These are phyloP conservation scores for Eufriesea mexicana DNA, from an alignment of 1,140 invertebrate species.

Conservation along the genomic window DNA sequence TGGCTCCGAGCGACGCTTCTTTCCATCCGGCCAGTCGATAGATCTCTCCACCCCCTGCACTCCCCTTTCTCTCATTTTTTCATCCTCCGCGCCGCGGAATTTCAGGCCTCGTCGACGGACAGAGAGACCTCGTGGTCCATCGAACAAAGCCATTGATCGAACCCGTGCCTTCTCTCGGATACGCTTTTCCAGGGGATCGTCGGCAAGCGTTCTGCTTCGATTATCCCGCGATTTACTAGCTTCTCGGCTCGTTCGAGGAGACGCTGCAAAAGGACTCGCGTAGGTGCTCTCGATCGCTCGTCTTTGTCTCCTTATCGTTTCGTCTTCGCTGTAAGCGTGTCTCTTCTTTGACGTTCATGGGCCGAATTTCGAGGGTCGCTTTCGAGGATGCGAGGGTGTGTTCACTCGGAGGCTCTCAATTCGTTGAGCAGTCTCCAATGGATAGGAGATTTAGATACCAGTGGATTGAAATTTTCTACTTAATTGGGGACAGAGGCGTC, in stretches of 20 bases:
- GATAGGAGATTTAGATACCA: too few species aligned
- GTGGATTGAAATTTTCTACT: too few species aligned
- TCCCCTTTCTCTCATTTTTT: constrained; percentile 5
- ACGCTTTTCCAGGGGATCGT: not conserved
- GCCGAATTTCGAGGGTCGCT: too few species aligned
- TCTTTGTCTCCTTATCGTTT: too few species aligned
- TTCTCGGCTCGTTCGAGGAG: not conserved
- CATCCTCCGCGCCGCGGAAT: constrained; percentile 1
- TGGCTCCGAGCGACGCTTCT: constrained; percentile 43
- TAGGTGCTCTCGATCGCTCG: too few species aligned
- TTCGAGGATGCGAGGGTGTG: too few species aligned
- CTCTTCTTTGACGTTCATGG: too few species aligned
- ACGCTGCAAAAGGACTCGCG: too few species aligned
- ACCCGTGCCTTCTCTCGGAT: not conserved
- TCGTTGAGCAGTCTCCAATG: too few species aligned
- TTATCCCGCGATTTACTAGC: not conserved
- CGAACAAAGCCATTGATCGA: constrained; percentile 5
- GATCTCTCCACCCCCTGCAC: not conserved
- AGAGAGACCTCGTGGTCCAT: constrained; percentile 12
- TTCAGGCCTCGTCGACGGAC: constrained; percentile 2
- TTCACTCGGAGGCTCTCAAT: too few species aligned
- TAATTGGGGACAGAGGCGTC: too few species aligned
- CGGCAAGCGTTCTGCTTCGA: not conserved
- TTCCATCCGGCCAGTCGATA: constrained; percentile 45
- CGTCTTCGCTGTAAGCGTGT: too few species aligned